Percentiles rank a stretch among this genome's conserved stretches.
Evolutionary conservation across 2,888 invertebrate genomes (phyloP).

Genomic region (Caenorhabditis sinica): DNA sequence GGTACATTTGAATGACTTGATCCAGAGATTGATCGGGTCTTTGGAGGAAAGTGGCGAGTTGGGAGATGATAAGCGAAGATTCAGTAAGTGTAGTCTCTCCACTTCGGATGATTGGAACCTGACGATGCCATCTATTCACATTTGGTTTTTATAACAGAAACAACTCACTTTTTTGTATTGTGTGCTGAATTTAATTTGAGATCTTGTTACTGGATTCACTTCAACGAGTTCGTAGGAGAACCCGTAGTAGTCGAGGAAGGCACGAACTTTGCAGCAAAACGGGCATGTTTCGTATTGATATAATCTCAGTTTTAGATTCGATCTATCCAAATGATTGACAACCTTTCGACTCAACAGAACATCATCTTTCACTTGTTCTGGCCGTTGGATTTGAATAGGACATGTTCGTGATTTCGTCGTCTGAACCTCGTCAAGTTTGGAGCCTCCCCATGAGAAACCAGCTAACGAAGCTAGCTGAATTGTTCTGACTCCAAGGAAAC

Average conservation of each 20-base stretch:
- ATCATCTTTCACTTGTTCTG: constrained; percentile 68
- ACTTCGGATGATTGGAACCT: constrained; percentile 79
- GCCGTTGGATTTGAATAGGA: constrained; percentile 70
- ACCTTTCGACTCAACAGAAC: constrained; percentile 74
- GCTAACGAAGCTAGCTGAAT: constrained; percentile 60
- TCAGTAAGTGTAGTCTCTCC: constrained; percentile 89
- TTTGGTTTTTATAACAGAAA: not conserved
- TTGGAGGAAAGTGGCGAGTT: constrained; percentile 89
- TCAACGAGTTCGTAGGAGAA: constrained; percentile 96
- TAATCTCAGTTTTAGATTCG: constrained; percentile 89
- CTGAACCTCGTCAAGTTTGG: constrained; percentile 56
- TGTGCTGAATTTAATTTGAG: constrained; percentile 93
- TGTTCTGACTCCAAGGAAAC: constrained; percentile 56
- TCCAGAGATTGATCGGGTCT: constrained; percentile 86
- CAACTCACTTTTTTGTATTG: constrained; percentile 95
- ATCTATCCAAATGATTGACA: constrained; percentile 79
- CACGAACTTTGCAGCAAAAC: constrained; percentile 86
- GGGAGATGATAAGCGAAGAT: constrained; percentile 94
- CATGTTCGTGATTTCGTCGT: constrained; percentile 53
- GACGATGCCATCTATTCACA: not conserved
- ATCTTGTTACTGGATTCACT: constrained; percentile 95
- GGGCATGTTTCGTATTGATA: constrained; percentile 96
- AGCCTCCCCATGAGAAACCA: constrained; percentile 61
- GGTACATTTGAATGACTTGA: constrained; percentile 89
- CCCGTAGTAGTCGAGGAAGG: constrained; percentile 93